Base-by-base conservation (phyloP, 1,140 invertebrate genomes). In the Papilio helenus region DNA sequence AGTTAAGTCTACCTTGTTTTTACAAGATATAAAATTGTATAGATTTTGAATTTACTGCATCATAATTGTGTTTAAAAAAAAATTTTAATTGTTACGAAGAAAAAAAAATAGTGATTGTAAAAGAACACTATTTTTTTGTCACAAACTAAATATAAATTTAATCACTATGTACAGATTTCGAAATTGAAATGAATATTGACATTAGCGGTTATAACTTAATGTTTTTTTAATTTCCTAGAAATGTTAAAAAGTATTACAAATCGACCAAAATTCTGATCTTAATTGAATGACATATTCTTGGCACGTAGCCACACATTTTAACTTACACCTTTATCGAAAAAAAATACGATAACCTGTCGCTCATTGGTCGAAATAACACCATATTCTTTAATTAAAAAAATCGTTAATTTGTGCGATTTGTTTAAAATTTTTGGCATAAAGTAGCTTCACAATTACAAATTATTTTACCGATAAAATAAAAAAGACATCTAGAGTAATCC, bases 221-320 rank as follows among this genome's bases (percentile, higher is more conserved):
- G 61, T 26, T 18, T 68, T 68, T 26, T 68, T 68, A 68, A 68
- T 68, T 68, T 68, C 61, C 16, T 65, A 65, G 16, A 65, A 65
- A 65, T 65, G 26, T 34, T 8, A 68, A 2, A 68, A 68, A 34
- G 34, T 68, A 68, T 29, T 68, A 68, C 61, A 29, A 68, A 61
- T 23, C 12, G n/a, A 61, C 3, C n/a, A 20, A 58, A 58, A 23
- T 26, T 29, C 9, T 29, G 29, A 68, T 68, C 26, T 68, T 68
- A 68, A 68, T 68, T 68, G 26, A 68, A 29, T 26, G 0, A 26
- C 26, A 29, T 10, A 14, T 29, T 68, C 1, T 34, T 29, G 26
- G 16, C 18, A 68, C 10, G 14, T 46, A 65, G 12, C 1, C 34
- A 29, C 4, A 68, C 34, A 16, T 29, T 65, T 16, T 18, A 29